Conservation (phyloP, 1,140 invertebrate genomes). For the Nasonia vitripennis region DNA sequence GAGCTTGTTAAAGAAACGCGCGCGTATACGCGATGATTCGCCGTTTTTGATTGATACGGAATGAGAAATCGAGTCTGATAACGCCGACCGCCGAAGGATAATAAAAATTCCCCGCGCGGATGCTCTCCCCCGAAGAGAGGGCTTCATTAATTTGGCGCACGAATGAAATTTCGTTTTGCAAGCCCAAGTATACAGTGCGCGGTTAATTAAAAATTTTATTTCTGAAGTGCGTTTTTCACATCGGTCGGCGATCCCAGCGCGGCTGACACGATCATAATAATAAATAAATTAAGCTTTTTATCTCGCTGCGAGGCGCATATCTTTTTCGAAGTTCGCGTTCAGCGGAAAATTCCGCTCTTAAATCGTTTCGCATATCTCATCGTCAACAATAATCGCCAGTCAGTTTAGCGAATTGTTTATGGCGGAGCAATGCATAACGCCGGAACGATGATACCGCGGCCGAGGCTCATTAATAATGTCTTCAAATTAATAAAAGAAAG, state of each 20-base stretch:
- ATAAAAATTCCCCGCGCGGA: background rate
- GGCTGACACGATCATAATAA: background rate
- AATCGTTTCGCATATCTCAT: background rate
- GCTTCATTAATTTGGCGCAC: background rate
- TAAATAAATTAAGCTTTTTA: background rate
- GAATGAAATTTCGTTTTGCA: background rate
- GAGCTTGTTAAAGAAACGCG: slow-evolving; percentile 30
- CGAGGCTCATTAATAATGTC: background rate
- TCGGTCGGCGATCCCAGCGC: background rate
- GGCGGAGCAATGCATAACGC: background rate
- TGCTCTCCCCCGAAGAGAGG: background rate
- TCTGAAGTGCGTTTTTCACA: background rate
- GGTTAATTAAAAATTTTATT: background rate
- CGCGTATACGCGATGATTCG: background rate
- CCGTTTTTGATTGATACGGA: background rate
- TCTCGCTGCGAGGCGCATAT: no score
- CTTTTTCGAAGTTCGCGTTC: no score
- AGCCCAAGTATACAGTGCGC: background rate
- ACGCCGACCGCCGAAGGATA: background rate
- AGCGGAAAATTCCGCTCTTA: background rate
- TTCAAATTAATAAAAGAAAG: slow-evolving; percentile 23
- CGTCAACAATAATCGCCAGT: background rate
- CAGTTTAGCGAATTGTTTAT: slow-evolving; percentile 26
- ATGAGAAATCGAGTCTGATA: slow-evolving; percentile 7
- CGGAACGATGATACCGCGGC: background rate